phyloP scores from a whole-genome alignment of 2,113 vertebrate genomes.

The Paratilapia polleni region DNA sequence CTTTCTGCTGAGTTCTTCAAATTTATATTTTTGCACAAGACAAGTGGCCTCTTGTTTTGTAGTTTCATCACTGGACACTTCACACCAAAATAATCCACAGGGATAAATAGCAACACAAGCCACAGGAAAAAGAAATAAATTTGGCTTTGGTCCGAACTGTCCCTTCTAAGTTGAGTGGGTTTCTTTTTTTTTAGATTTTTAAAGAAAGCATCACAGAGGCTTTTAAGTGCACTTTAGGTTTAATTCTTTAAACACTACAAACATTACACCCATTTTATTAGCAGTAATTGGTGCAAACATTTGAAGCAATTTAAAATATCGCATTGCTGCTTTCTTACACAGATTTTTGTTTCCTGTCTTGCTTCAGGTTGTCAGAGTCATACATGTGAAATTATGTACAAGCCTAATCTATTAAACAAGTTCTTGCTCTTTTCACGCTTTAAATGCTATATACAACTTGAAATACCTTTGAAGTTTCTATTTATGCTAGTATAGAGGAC shows the following conservation, averaged over 20 bases:
- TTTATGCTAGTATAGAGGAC: too few relatives aligned
- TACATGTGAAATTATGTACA: background rate
- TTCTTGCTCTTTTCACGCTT: background rate
- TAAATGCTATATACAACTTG: background rate
- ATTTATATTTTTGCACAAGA: too few relatives aligned
- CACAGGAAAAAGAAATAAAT: background rate
- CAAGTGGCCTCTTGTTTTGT: background rate
- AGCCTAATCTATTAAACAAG: background rate
- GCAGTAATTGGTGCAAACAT: background rate
- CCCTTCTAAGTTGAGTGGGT: background rate
- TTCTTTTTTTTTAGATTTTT: slow-evolving; percentile 3
- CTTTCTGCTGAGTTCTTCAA: background rate
- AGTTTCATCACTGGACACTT: background rate
- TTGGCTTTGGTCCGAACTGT: too few relatives aligned
- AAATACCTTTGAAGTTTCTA: too few relatives aligned
- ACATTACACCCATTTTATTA: background rate
- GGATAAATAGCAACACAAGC: background rate
- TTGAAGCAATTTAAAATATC: background rate
- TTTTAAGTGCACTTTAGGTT: background rate
- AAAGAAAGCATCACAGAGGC: background rate
- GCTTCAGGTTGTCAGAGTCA: background rate
- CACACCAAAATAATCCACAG: fast-evolving
- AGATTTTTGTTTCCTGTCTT: background rate
- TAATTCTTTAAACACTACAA: background rate
- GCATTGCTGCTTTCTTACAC: background rate